These are phyloP conservation scores for Dipodomys stephensi DNA, from an alignment of 2,113 vertebrate species.

Conservation along the genomic window DNA sequence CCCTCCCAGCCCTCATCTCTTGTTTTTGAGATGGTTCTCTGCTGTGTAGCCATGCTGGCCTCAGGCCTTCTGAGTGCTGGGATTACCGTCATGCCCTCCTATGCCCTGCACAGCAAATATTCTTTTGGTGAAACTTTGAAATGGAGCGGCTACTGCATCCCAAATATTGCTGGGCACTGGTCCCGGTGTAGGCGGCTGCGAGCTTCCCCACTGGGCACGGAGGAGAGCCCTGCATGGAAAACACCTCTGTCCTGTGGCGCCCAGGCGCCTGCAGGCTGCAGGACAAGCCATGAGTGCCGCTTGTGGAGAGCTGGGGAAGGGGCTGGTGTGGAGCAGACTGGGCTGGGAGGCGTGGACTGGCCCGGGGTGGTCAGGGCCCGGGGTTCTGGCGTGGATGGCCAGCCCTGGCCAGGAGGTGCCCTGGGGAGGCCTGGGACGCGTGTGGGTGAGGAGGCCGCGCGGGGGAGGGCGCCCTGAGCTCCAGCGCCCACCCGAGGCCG, in stretches of 20 bases:
- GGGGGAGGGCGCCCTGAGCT: background rate
- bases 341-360: background rate
- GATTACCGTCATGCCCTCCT: background rate
- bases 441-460: background rate
- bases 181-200: no score
- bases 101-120: no score
- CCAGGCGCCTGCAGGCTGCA: no score
- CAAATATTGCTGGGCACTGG: background rate
- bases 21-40: background rate
- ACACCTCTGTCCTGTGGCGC: background rate
- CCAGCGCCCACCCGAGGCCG: background rate
- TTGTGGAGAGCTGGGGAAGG: background rate
- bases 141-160: background rate
- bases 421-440: background rate
- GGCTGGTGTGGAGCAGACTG: fast-evolving
- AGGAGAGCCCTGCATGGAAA: no score
- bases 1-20: background rate
- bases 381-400: no score
- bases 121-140: background rate
- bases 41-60: background rate
- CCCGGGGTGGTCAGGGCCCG: background rate
- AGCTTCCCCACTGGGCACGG: background rate
- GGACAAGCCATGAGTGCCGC: background rate
- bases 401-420: background rate
- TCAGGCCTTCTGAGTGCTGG: background rate